Evolutionary conservation across 2,113 vertebrate species (phyloP).

Genomic region (Hylia prasina): DNA sequence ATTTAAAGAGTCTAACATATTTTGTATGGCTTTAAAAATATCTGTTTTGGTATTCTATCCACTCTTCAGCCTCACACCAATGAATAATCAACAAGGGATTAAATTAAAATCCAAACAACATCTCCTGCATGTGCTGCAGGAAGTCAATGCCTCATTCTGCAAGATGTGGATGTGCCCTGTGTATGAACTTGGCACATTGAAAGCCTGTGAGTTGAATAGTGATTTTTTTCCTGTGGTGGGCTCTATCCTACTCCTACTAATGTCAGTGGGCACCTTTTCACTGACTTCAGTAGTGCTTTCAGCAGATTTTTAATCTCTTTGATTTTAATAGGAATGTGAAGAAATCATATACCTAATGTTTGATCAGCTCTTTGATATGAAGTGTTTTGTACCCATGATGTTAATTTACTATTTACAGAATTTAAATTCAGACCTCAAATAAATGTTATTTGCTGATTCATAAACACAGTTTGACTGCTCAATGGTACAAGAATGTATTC

Average conservation of each 20-base stretch:
- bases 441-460: not conserved
- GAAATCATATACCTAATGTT: not conserved
- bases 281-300: not conserved
- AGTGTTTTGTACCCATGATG: not conserved
- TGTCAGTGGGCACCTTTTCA: not conserved
- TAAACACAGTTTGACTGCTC: not conserved
- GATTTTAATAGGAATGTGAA: not conserved
- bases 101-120: constrained; percentile 33
- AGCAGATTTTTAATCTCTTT: not conserved
- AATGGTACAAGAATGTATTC: not conserved
- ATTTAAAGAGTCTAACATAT: not conserved
- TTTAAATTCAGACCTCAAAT: not conserved
- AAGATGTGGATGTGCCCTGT: constrained; percentile 9
- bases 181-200: not conserved
- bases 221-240: not conserved
- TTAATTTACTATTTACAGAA: constrained; percentile 19
- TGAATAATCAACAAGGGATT: constrained; percentile 38
- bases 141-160: not conserved
- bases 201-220: not conserved
- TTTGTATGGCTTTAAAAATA: not conserved
- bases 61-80: not conserved
- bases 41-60: constrained; percentile 3
- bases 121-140: not conserved
- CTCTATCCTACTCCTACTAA: not conserved
- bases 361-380: not conserved